Base-by-base conservation (phyloP, 2,797 vertebrate species). In the Coracias cyanogaster region DNA sequence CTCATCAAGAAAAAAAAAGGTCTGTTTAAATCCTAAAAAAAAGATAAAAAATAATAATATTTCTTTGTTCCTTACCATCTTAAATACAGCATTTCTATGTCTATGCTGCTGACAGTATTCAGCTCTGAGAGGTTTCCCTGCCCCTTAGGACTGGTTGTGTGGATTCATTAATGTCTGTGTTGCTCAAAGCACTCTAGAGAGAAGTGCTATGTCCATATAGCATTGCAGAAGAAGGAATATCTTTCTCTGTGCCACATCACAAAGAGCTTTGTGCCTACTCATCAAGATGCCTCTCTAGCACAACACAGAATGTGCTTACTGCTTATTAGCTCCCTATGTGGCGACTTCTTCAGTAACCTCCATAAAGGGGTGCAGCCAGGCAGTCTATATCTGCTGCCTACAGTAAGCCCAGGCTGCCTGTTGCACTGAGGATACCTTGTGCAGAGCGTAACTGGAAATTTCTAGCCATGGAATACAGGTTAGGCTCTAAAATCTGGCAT, bases 271-370 rank as follows among this genome's bases (percentile, higher is more conserved):
- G 28, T 64, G 13, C 37, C 77, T 71, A 33, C 25, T 48, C 57
- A 28, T 31, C 1, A 2, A 62, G 51, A 37, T 18, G 19, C 14
- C 62, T 72, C 54, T 72, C 48, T 16, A 8, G 55, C 7, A 33
- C 55, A 85, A 10, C 7, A 25, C 1, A 3, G 22, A 61, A n/a
- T 0, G 0, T 12, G 13, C n/a, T 64, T 0, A 0, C 31, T 43
- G 43, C 43, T 65, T 74, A 15, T 73, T 21, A 83, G n/a, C 17
- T 86, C 43, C 15, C 43, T 46, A 3, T 21, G 24, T 54, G 55
- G 17, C 12, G 43, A 19, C 22, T 73, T 26, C 46, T 45, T 72
- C 69, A 21, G 60, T 18, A 58, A 48, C 45, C 54, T 49, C 41
- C 37, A 15, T 22, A 25, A 49, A 54, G 22, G 4, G 2, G 1